Percentiles rank a stretch among this genome's conserved stretches.
Conservation (phyloP, 2,888 invertebrate genomes). For the Lasioglossum zephyrum region DNA sequence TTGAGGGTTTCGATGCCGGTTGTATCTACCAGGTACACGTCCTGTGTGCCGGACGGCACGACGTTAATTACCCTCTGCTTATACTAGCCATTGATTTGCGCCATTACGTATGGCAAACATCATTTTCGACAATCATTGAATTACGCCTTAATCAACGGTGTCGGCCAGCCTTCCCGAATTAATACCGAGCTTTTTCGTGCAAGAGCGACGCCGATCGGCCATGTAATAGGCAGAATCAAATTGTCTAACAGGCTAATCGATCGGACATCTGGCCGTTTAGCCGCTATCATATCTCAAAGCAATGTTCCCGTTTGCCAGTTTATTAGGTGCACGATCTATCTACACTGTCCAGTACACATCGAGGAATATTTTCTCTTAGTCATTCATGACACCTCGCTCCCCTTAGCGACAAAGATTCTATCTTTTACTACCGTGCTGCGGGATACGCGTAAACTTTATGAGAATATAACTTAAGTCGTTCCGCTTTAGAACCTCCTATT, state of each 20-base stretch:
- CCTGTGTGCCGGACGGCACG: constrained; percentile 70
- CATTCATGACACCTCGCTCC: not conserved
- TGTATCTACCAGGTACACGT: constrained; percentile 65
- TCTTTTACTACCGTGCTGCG: not conserved
- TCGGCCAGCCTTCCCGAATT: constrained; percentile 9
- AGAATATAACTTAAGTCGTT: not conserved
- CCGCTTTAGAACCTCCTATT: not conserved
- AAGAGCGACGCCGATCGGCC: too few species aligned
- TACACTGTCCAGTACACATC: not conserved
- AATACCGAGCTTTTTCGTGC: constrained; percentile 9
- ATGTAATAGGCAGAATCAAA: not conserved
- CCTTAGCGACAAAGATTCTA: not conserved
- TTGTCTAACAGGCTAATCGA: not conserved
- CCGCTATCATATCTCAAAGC: not conserved
- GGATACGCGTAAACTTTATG: constrained; percentile 4
- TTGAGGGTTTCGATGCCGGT: constrained; percentile 61
- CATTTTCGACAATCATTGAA: constrained; percentile 58
- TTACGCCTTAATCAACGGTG: constrained; percentile 27
- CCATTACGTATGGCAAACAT: constrained; percentile 58
- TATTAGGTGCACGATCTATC: not conserved
- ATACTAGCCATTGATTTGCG: constrained; percentile 58
- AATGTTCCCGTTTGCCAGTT: not conserved
- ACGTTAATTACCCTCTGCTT: constrained; percentile 61
- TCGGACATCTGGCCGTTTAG: not conserved
- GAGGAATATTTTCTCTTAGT: not conserved